These are phyloP conservation scores for Girardinus metallicus DNA, from an alignment of 2,797 vertebrate genomes.

Conservation along the genomic window DNA sequence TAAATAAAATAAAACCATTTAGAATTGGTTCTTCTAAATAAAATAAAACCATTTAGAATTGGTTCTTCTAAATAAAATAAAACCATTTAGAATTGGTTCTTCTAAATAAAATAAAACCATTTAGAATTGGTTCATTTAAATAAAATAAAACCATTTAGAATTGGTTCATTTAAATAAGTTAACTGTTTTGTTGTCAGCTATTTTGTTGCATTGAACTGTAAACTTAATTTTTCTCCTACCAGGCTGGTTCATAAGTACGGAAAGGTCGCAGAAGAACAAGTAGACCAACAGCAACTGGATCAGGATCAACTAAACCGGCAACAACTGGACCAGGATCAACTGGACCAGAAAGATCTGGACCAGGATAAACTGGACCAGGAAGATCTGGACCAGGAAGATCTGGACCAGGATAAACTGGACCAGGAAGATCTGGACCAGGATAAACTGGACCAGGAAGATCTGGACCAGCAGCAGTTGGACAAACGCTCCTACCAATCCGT, in stretches of 20 bases:
- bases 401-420: neutral
- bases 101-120: too few species aligned
- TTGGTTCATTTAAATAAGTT: too few species aligned
- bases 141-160: neutral
- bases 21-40: too few species aligned
- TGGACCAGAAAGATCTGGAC: neutral
- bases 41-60: too few species aligned
- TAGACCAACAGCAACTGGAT: neutral
- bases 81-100: too few species aligned
- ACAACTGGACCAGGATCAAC: neutral
- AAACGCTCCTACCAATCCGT: neutral
- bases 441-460: neutral
- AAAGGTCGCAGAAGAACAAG: neutral
- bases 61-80: neutral
- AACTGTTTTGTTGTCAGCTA: too few species aligned
- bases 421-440: neutral
- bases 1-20: too few species aligned
- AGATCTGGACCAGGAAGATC: neutral
- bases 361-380: neutral
- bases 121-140: neutral
- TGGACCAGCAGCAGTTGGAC: neutral
- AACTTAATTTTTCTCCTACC: neutral
- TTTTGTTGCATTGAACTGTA: neutral
- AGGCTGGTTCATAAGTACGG: accelerated
- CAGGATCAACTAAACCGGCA: neutral